Evolutionary conservation across 1,140 invertebrate species (phyloP), one percentile per base, ranked within the genome.

Genomic region (Portunus trituberculatus): DNA sequence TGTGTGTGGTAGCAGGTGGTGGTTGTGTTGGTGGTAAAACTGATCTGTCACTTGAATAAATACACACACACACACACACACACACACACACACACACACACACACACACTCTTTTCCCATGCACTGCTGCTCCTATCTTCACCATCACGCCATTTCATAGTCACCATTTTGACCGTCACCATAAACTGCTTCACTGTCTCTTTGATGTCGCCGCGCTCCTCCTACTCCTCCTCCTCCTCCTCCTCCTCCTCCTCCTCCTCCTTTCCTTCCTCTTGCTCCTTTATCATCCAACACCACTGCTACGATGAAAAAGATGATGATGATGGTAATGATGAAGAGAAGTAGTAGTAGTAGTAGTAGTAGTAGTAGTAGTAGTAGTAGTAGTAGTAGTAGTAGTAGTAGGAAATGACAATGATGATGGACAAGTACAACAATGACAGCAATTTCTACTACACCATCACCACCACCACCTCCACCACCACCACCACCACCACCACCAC

Each of bases 21-120:
- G 67, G 67, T n/a, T 8, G 12, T 20, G 67, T 8, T 76, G 67
- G 67, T 76, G 67, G 6, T n/a, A 76, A 25, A 20, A 59, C 10
- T 59, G 52, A 59, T 59, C 52, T 59, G 8, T 59, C 52, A 59
- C 52, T 10, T 59, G 16, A 59, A 20, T 59, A 59, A 59, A 59
- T 14, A 76, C 20, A 76, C 59, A 76, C 59, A 76, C 59, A 76
- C 59, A 76, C 59, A 76, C 59, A 76, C 59, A 76, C 67, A 76
- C 67, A 76, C 67, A 76, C 67, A 76, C 67, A 76, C 67, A 76
- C 67, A 76, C 67, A 76, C 67, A 76, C 67, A 76, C 20, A 76
- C 67, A 76, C 67, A 76, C 67, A 76, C 67, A 76, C 67, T 3
- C 20, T 59, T 59, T 20, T 59, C 52, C 52, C 16, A 2, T 59